Conservation (phyloP, 2,797 vertebrate genomes). For the Hirundo rustica region DNA sequence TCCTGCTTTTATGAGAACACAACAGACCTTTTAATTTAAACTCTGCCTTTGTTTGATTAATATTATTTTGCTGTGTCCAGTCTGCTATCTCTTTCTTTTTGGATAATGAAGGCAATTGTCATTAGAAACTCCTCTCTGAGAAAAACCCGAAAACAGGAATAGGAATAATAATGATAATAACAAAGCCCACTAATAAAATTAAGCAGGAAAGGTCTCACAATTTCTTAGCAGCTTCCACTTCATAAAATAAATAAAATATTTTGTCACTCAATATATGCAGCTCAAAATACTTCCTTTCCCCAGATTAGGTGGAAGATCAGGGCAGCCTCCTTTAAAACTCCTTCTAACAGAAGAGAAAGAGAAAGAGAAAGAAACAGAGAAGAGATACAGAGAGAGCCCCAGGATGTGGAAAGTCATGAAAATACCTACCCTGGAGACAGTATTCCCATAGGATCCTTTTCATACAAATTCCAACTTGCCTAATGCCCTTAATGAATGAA, state of each 20-base stretch:
- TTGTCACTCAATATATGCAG: constrained; percentile 23
- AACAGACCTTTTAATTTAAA: constrained; percentile 60
- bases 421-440: constrained; percentile 69
- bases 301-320: constrained; percentile 48
- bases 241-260: constrained; percentile 26
- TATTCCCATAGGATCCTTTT: constrained; percentile 68
- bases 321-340: constrained; percentile 50
- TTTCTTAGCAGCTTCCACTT: constrained; percentile 20
- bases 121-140: constrained; percentile 52
- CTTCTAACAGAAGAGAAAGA: constrained; percentile 48
- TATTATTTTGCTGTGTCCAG: constrained; percentile 66
- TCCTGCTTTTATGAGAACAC: constrained; percentile 60
- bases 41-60: constrained; percentile 66
- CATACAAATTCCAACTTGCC: constrained; percentile 49
- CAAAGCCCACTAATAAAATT: constrained; percentile 54
- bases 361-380: constrained; percentile 1
- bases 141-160: constrained; percentile 45
- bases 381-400: constrained; percentile 59
- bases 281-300: constrained; percentile 37
- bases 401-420: constrained; percentile 62
- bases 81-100: constrained; percentile 59
- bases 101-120: constrained; percentile 57
- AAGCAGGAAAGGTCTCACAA: constrained; percentile 26
- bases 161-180: constrained; percentile 37
- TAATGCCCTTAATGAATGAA: constrained; percentile 70